Percentiles rank a stretch among this genome's conserved stretches.
These are phyloP conservation scores for Hesperophylax magnus DNA, from an alignment of 1,140 invertebrate species.

Conservation along the genomic window DNA sequence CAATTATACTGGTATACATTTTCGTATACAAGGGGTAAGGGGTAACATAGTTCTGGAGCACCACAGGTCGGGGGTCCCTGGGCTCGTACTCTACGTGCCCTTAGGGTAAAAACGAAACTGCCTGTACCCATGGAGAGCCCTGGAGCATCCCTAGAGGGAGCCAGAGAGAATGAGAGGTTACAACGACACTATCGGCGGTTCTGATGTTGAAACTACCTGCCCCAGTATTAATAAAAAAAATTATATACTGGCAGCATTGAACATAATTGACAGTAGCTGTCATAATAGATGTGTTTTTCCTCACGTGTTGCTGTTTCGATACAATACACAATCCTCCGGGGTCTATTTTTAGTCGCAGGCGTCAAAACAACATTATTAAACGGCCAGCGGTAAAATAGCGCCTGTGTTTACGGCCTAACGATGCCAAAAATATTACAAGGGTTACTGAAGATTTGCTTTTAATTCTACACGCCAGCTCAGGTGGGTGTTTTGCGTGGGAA, in stretches of 20 bases:
- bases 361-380: slow-evolving; percentile 12
- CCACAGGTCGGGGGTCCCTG: no score
- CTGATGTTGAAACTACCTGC: not conserved
- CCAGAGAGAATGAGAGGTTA: no score
- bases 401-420: slow-evolving; percentile 18
- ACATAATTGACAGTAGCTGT: slow-evolving; percentile 23
- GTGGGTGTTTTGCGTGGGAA: slow-evolving; percentile 24
- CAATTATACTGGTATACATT: no score
- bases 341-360: slow-evolving; percentile 18
- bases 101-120: no score
- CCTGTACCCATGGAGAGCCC: no score
- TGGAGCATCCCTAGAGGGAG: no score
- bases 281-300: slow-evolving; percentile 21
- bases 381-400: not conserved
- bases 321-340: not conserved
- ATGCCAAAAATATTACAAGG: slow-evolving; percentile 33
- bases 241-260: not conserved
- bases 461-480: slow-evolving; percentile 29
- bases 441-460: slow-evolving; percentile 25
- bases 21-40: no score
- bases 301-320: slow-evolving; percentile 7
- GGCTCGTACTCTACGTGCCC: no score
- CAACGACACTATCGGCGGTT: no score
- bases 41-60: no score
- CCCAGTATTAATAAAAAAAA: not conserved